Conservation (phyloP, 1,140 invertebrate species). For the Danaus melanippus region DNA sequence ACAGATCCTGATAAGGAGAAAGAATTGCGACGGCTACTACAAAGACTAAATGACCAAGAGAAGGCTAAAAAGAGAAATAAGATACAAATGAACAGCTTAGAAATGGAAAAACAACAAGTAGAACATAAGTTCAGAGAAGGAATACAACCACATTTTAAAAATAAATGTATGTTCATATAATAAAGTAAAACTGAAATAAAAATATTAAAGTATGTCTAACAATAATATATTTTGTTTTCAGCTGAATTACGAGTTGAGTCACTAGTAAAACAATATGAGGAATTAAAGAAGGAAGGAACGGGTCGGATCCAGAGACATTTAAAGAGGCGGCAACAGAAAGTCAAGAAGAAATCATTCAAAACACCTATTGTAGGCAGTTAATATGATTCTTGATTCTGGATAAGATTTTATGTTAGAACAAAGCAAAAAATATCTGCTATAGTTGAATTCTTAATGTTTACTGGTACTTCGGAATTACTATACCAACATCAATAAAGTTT, state of each 20-base stretch:
- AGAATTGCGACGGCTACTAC: conserved; percentile 81
- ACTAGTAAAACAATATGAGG: conserved; percentile 58
- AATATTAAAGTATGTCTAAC: conserved; percentile 1
- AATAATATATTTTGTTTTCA: conserved; percentile 25
- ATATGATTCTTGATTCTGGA: too few relatives aligned
- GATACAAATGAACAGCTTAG: conserved; percentile 69
- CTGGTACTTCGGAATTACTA: too few relatives aligned
- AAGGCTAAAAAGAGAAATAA: conserved; percentile 74
- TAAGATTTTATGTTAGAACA: too few relatives aligned
- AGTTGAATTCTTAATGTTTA: too few relatives aligned
- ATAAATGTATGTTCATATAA: conserved; percentile 80
- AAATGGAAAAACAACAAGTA: conserved; percentile 73
- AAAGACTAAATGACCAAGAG: conserved; percentile 82
- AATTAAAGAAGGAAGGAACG: conserved; percentile 53
- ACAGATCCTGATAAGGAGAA: conserved; percentile 75
- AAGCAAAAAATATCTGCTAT: too few relatives aligned
- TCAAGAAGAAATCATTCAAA: conserved; percentile 50
- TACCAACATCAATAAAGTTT: too few relatives aligned
- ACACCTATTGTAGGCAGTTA: conserved; percentile 34
- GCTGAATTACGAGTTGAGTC: conserved; percentile 52
- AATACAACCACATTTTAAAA: conserved; percentile 80
- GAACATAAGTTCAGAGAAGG: conserved; percentile 76
- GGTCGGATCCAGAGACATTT: conserved; percentile 54
- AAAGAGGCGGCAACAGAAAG: conserved; percentile 54
- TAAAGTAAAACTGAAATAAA: conserved; percentile 4